These are phyloP conservation scores for Lepidurus couesii DNA, from an alignment of 1,140 invertebrate species.

Conservation along the genomic window DNA sequence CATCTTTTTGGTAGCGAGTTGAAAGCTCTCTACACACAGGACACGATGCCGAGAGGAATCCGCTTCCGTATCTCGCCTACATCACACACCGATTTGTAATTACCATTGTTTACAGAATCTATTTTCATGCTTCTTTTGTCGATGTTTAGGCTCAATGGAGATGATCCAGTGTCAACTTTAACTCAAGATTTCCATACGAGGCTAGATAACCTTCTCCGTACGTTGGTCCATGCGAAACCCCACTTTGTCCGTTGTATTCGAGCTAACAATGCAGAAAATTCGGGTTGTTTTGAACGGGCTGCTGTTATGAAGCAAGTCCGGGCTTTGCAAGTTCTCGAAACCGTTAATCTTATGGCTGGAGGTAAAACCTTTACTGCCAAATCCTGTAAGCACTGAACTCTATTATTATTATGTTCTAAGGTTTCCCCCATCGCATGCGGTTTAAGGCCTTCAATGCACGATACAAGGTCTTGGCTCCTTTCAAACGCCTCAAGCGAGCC, in stretches of 20 bases:
- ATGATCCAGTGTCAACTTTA: conserved; percentile 80
- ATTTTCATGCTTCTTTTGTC: neutral
- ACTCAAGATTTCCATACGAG: conserved; percentile 92
- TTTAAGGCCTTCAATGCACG: conserved; percentile 87
- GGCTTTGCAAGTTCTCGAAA: conserved; percentile 87
- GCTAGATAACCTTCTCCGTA: conserved; percentile 82
- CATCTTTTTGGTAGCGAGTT: conserved; percentile 88
- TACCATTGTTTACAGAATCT: conserved; percentile 33
- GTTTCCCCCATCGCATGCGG: conserved; percentile 88
- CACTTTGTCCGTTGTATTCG: conserved; percentile 90
- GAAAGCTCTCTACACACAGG: conserved; percentile 74
- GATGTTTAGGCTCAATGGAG: conserved; percentile 63
- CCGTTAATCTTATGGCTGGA: conserved; percentile 84
- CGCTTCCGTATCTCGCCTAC: conserved; percentile 87
- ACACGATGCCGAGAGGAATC: conserved; percentile 60
- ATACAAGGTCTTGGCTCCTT: conserved; percentile 74
- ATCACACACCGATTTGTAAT: conserved; percentile 72
- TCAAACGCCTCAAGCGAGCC: conserved; percentile 62
- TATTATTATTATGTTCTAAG: conserved; percentile 42
- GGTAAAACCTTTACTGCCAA: conserved; percentile 38
- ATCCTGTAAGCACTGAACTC: conserved; percentile 49
- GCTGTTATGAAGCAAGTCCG: conserved; percentile 78
- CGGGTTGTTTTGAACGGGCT: conserved; percentile 69
- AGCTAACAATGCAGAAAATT: conserved; percentile 68
- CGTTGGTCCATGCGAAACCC: conserved; percentile 83